Evolutionary conservation across 2,888 invertebrate species (phyloP).

Genomic region (Dryobotodes eremita): DNA sequence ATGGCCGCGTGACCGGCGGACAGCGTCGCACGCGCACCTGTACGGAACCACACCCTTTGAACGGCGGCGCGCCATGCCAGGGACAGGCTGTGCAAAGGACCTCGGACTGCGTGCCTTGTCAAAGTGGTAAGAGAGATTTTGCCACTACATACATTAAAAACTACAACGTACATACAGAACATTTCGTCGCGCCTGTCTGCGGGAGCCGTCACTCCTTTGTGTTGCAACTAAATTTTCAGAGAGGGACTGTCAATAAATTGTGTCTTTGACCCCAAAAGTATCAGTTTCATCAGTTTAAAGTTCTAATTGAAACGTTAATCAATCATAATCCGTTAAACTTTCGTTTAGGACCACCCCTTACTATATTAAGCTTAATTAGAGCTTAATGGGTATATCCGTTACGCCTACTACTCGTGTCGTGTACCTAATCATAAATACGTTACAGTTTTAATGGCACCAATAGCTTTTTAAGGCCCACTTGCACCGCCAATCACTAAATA

Average conservation of each 20-base stretch:
- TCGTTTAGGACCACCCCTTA: conserved; percentile 45
- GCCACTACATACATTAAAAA: too few species aligned
- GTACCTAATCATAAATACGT: not conserved
- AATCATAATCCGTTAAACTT: conserved; percentile 54
- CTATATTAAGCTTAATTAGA: conserved; percentile 49
- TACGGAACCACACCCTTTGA: conserved; percentile 97
- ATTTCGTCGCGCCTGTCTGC: too few species aligned
- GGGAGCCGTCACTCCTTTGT: too few species aligned
- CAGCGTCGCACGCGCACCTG: conserved; percentile 96
- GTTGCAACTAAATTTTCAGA: too few species aligned
- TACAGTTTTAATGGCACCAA: not conserved
- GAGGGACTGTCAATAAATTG: too few species aligned
- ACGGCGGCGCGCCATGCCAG: conserved; percentile 96
- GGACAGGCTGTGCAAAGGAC: conserved; percentile 96
- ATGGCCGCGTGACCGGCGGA: conserved; percentile 93
- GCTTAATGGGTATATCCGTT: conserved; percentile 55
- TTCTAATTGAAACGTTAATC: conserved; percentile 52
- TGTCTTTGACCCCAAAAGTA: conserved; percentile 16
- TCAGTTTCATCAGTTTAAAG: conserved; percentile 15
- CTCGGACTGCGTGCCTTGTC: conserved; percentile 95
- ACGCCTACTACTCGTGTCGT: conserved; percentile 13
- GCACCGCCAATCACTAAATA: too few species aligned
- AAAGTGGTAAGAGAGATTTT: conserved; percentile 80
- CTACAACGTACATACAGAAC: too few species aligned
- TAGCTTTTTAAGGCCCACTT: not conserved